phyloP scores from a whole-genome alignment of 23 tunicate genomes.

The Clavelina lepadiformis region DNA sequence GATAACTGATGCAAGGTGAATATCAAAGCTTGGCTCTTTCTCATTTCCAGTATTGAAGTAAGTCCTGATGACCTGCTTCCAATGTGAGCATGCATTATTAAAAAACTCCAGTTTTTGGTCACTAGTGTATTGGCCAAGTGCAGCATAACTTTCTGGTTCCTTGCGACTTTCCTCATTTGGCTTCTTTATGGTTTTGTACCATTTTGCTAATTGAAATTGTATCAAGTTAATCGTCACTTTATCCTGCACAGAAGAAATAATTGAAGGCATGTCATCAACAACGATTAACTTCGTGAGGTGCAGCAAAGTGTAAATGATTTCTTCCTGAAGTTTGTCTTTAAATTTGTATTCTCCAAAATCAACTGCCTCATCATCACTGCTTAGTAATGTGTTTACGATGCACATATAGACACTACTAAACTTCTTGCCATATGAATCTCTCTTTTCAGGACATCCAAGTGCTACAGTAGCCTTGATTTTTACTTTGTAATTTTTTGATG shows the following conservation, averaged over 20 bases:
- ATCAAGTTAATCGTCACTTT: not conserved
- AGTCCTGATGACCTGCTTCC: not conserved
- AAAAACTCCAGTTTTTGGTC: not conserved
- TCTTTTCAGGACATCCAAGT: constrained; percentile 33
- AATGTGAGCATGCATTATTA: constrained; percentile 7
- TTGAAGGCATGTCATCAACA: constrained; percentile 9
- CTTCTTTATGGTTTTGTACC: constrained; percentile 6
- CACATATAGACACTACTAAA: constrained; percentile 20
- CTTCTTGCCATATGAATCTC: constrained; percentile 35
- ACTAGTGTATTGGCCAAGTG: constrained; percentile 7
- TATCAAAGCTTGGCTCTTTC: not conserved
- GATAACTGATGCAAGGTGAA: too few species aligned
- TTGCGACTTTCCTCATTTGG: not conserved
- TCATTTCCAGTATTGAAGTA: not conserved
- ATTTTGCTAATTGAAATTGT: not conserved
- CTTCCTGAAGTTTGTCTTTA: constrained; percentile 64
- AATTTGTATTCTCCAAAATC: constrained; percentile 62
- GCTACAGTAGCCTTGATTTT: constrained; percentile 72
- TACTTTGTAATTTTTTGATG: constrained; percentile 80
- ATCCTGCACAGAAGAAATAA: constrained; percentile 6
- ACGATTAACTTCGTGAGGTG: constrained; percentile 27
- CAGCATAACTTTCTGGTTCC: constrained; percentile 14
- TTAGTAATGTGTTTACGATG: constrained; percentile 26
- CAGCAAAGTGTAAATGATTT: constrained; percentile 48
- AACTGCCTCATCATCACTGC: constrained; percentile 28